These are phyloP conservation scores for Salarias fasciatus DNA, from an alignment of 2,797 vertebrate genomes.

Conservation along the genomic window DNA sequence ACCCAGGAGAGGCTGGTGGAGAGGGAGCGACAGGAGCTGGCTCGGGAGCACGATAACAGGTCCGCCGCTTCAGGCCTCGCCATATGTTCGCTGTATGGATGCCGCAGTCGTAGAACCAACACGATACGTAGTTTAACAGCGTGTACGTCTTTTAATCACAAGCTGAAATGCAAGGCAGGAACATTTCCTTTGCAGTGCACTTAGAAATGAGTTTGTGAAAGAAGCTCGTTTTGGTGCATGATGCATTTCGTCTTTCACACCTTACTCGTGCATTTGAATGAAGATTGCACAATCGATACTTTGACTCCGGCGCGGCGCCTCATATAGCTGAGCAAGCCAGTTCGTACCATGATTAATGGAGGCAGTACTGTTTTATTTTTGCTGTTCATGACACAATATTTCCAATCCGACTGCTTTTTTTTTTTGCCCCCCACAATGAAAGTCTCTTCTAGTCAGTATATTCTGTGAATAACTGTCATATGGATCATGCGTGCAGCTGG, in stretches of 20 bases:
- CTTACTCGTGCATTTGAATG: neutral
- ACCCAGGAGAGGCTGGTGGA: conserved; percentile 76
- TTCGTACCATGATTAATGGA: no score
- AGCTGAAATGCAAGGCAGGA: conserved; percentile 3
- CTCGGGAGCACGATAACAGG: conserved; percentile 85
- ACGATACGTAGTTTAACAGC: conserved; percentile 21
- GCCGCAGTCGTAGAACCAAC: conserved; percentile 14
- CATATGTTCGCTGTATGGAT: conserved; percentile 23
- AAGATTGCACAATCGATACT: conserved; percentile 1
- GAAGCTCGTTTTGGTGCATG: neutral
- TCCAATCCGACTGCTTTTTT: neutral
- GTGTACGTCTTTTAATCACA: conserved; percentile 19
- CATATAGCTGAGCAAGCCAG: neutral
- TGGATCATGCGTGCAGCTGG: neutral
- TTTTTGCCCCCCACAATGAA: neutral
- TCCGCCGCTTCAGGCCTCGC: conserved; percentile 52
- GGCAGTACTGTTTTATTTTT: no score
- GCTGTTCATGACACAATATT: no score
- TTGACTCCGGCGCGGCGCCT: no score
- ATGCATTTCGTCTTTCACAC: neutral
- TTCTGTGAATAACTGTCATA: neutral
- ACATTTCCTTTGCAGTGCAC: neutral
- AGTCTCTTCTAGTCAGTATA: neutral
- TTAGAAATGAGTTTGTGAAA: neutral
- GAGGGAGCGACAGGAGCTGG: conserved; percentile 77